Conservation (phyloP, 53 echinoderm and acorn worm species). For the Antedon mediterranea region DNA sequence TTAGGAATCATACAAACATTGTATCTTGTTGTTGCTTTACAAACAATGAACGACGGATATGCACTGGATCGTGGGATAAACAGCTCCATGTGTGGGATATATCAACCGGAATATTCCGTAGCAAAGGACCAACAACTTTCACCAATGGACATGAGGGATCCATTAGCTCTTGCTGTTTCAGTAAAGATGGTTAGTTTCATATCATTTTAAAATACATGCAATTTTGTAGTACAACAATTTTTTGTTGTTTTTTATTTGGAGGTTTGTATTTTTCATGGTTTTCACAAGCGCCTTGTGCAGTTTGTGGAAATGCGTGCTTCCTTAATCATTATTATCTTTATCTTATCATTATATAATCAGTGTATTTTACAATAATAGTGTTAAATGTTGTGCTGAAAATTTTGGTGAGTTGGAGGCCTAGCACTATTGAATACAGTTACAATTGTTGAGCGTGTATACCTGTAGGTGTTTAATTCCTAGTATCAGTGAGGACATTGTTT, state of each 20-base stretch:
- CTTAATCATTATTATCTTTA: not conserved
- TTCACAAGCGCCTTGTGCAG: too few relatives aligned
- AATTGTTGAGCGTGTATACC: too few relatives aligned
- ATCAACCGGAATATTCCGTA: constrained; percentile 69
- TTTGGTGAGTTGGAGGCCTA: too few relatives aligned
- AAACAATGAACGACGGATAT: constrained; percentile 71
- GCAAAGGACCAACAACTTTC: constrained; percentile 66
- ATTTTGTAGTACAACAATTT: not conserved
- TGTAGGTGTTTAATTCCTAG: too few relatives aligned
- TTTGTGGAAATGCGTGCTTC: too few relatives aligned
- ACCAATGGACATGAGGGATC: constrained; percentile 95
- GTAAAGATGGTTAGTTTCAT: constrained; percentile 79
- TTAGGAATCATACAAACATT: constrained; percentile 85
- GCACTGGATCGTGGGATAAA: constrained; percentile 98
- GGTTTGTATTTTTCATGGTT: too few relatives aligned
- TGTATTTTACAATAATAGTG: too few relatives aligned
- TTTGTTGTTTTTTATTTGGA: too few relatives aligned
- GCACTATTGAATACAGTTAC: too few relatives aligned
- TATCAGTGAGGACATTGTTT: too few relatives aligned
- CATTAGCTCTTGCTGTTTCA: constrained; percentile 75
- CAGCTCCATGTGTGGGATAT: constrained; percentile 84
- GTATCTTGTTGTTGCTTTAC: constrained; percentile 80
- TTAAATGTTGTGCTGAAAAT: too few relatives aligned
- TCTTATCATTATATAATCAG: not conserved
- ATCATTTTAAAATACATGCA: not conserved